Conservation (phyloP, 2,797 vertebrate genomes). For the Cynopterus sphinx region DNA sequence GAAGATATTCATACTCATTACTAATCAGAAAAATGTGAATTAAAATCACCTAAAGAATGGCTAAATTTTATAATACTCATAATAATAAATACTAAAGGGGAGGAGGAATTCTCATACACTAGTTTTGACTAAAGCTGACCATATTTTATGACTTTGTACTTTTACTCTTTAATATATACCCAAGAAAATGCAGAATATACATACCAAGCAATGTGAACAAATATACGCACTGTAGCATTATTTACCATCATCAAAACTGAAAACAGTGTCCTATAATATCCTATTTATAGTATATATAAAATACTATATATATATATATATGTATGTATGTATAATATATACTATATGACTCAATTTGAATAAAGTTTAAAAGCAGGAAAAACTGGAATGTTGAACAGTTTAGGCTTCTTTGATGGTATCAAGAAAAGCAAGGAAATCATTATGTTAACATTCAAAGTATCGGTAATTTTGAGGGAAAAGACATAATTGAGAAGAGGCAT, state of each 20-base stretch:
- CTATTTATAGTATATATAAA: no score
- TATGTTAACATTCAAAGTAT: not conserved
- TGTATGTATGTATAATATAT: no score
- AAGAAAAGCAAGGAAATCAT: not conserved
- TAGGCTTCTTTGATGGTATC: not conserved
- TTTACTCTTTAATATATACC: not conserved
- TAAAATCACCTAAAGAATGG: not conserved
- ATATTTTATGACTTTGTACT: not conserved
- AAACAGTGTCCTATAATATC: not conserved
- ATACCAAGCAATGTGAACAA: not conserved
- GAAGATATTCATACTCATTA: not conserved
- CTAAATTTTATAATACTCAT: not conserved
- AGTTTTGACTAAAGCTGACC: not conserved
- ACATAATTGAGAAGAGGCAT: not conserved
- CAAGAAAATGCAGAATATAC: not conserved
- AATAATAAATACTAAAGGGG: not conserved
- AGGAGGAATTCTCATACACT: not conserved
- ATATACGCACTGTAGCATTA: not conserved
- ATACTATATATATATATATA: no score
- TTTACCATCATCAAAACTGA: not conserved
- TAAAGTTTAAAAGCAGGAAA: not conserved
- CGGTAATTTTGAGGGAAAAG: not conserved
- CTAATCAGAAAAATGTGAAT: not conserved
- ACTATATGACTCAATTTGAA: not conserved
- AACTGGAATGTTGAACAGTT: not conserved